Conservation (phyloP, 1,140 invertebrate genomes). For the Drosophila punjabiensis region DNA sequence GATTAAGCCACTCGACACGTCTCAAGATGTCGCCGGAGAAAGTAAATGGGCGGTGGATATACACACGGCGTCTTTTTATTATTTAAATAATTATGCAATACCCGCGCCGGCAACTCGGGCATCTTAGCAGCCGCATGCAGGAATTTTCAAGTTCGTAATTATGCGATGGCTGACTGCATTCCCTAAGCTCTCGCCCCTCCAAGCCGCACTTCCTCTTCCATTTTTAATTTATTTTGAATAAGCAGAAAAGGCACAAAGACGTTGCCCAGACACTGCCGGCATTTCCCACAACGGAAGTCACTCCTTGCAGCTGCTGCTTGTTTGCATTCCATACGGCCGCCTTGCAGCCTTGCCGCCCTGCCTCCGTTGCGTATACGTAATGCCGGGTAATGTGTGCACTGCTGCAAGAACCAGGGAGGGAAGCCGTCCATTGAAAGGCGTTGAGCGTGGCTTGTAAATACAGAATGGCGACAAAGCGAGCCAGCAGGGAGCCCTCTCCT, state of each 20-base stretch:
- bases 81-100: conserved; percentile 79
- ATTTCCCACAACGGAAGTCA: conserved; percentile 82
- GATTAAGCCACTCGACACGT: conserved; percentile 70
- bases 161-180: conserved; percentile 56
- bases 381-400: conserved; percentile 62
- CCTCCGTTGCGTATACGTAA: conserved; percentile 73
- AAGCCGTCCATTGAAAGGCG: conserved; percentile 69
- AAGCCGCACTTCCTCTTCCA: conserved; percentile 61
- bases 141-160: conserved; percentile 82
- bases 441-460: conserved; percentile 79
- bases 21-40: conserved; percentile 68
- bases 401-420: not conserved
- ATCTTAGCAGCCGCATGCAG: conserved; percentile 37
- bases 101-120: conserved; percentile 24
- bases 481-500: conserved; percentile 60
- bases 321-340: conserved; percentile 69
- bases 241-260: conserved; percentile 64
- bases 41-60: conserved; percentile 50
- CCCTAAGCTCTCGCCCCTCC: not conserved
- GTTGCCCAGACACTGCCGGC: conserved; percentile 65
- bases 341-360: conserved; percentile 10
- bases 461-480: conserved; percentile 78
- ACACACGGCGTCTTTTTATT: conserved; percentile 56
- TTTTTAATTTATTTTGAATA: conserved; percentile 80
- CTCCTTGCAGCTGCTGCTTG: conserved; percentile 64